phyloP scores from a whole-genome alignment of 2,797 vertebrate genomes.

The Pipistrellus nathusii region DNA sequence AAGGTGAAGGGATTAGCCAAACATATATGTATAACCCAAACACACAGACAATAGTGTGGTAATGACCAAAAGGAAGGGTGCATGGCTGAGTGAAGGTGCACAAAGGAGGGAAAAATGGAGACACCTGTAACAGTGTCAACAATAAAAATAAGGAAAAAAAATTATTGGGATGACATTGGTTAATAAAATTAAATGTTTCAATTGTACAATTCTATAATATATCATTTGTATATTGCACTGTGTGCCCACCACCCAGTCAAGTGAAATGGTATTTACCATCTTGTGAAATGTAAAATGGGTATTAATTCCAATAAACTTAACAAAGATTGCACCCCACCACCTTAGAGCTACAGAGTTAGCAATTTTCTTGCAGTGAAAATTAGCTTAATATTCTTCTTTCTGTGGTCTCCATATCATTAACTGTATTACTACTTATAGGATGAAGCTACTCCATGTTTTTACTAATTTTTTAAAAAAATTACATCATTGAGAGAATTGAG shows the following conservation, averaged over 20 bases:
- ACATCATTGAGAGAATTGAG: not conserved
- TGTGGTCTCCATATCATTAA: not conserved
- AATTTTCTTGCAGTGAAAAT: slow-evolving; percentile 23
- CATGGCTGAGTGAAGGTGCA: not conserved
- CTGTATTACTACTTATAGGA: not conserved
- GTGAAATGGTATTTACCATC: too few relatives aligned
- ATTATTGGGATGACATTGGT: not conserved
- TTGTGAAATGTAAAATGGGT: not conserved
- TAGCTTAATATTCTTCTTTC: slow-evolving; percentile 20
- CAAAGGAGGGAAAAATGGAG: not conserved
- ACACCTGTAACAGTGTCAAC: not conserved
- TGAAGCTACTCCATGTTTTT: not conserved
- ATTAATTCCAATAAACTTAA: not conserved
- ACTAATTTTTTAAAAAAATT: not conserved
- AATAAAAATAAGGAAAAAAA: not conserved
- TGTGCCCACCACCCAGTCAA: not conserved
- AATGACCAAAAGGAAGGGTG: not conserved
- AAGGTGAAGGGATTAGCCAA: not conserved
- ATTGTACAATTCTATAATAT: not conserved
- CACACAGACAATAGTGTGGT: not conserved
- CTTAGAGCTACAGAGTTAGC: not conserved
- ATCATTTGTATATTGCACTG: not conserved
- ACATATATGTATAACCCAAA: not conserved
- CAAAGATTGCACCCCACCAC: not conserved
- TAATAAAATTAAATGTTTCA: not conserved